Percentiles rank a stretch among this genome's conserved stretches.
These are phyloP conservation scores for Nycticryphes semicollaris DNA, from an alignment of 2,113 vertebrate genomes.

Conservation along the genomic window DNA sequence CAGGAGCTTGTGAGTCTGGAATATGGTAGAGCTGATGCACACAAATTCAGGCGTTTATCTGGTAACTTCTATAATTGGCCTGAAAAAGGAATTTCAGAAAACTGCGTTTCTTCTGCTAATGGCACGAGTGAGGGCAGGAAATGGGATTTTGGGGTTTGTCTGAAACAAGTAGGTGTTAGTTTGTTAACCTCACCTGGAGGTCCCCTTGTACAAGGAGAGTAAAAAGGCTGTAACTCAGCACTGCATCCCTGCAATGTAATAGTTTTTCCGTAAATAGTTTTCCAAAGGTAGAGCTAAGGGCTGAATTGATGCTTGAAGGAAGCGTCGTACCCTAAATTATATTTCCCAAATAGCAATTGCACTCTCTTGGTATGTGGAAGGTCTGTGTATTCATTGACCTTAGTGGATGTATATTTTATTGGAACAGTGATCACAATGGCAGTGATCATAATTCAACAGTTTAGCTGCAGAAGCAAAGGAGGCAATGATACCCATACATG, in stretches of 20 bases:
- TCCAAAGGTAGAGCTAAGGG: not conserved
- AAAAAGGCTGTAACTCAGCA: not conserved
- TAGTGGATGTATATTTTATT: not conserved
- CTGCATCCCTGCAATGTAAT: not conserved
- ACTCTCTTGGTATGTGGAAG: not conserved
- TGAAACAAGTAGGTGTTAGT: not conserved
- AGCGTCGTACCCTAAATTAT: not conserved
- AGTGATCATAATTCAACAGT: not conserved
- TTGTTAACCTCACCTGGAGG: not conserved
- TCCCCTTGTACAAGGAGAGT: not conserved
- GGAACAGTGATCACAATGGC: not conserved
- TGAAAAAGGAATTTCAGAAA: not conserved
- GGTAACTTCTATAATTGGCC: not conserved
- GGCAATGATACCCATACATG: not conserved
- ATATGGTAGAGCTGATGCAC: not conserved
- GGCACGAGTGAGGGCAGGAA: not conserved
- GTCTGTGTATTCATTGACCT: not conserved
- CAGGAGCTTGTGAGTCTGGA: not conserved
- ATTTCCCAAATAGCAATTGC: not conserved
- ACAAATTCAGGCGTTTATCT: not conserved
- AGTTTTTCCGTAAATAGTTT: not conserved
- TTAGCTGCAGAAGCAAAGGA: not conserved
- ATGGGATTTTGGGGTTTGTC: not conserved
- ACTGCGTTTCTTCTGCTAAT: not conserved
- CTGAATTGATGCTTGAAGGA: not conserved